Percentiles rank a stretch among this genome's conserved stretches.
Evolutionary conservation across 2,797 vertebrate species (phyloP).

Genomic region (Semotilus atromaculatus): DNA sequence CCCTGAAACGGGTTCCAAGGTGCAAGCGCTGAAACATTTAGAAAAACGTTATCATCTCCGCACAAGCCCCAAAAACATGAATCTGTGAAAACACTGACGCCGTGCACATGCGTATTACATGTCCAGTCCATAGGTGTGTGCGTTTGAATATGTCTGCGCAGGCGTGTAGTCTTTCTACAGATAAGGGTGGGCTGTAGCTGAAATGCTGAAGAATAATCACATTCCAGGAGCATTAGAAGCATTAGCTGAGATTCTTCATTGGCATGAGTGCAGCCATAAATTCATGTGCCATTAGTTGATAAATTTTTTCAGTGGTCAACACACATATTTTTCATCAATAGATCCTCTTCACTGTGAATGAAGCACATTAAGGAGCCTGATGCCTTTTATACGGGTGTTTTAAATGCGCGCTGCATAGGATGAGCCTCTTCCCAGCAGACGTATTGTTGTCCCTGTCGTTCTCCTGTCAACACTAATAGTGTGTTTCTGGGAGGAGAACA

Average conservation of each 20-base stretch:
- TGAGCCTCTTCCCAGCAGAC: constrained; percentile 18
- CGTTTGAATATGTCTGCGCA: no score
- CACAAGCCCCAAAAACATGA: no score
- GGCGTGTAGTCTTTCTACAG: no score
- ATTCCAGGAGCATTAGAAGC: constrained; percentile 25
- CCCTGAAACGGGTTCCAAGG: no score
- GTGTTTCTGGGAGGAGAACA: constrained; percentile 7
- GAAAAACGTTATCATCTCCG: no score
- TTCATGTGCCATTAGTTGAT: constrained; percentile 11
- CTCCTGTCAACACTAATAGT: constrained; percentile 7
- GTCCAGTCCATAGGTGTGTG: neutral
- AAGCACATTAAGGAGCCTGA: constrained; percentile 19
- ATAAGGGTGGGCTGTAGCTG: no score
- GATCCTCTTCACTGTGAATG: neutral
- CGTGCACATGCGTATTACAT: no score
- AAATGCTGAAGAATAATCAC: constrained; percentile 10
- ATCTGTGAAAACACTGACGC: no score
- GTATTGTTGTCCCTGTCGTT: constrained; percentile 28
- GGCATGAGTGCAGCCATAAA: constrained; percentile 18
- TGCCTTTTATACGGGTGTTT: constrained; percentile 18
- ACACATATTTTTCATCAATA: constrained; percentile 24
- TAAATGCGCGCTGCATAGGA: constrained; percentile 26
- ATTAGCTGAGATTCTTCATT: neutral
- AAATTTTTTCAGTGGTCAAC: constrained; percentile 21
- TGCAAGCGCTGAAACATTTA: no score